Evolutionary conservation across 2,888 invertebrate species (phyloP).

Genomic region (Scelioninae gen. 1): DNA sequence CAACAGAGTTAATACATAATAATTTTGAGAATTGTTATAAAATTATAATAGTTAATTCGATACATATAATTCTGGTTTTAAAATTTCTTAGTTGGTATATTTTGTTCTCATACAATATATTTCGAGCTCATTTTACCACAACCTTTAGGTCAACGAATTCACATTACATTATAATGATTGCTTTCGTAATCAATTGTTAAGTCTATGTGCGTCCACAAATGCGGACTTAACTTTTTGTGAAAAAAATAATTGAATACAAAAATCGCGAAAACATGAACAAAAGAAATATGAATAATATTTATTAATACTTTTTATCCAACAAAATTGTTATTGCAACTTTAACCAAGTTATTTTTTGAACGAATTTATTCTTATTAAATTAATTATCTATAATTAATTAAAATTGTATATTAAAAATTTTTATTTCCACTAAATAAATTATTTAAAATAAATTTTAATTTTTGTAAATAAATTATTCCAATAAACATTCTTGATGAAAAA

Average conservation of each 20-base stretch:
- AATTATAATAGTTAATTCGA: neutral
- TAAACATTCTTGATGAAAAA: no score
- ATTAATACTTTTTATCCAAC: no score
- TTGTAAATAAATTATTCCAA: no score
- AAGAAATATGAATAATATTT: no score
- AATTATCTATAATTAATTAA: no score
- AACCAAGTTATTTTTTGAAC: no score
- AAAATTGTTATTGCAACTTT: no score
- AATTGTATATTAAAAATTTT: no score
- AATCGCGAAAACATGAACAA: neutral
- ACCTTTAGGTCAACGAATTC: slow-evolving; percentile 54
- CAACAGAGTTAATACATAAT: neutral
- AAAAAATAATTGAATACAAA: neutral
- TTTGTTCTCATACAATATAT: slow-evolving; percentile 23
- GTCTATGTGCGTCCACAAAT: slow-evolving; percentile 1
- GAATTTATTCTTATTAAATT: no score
- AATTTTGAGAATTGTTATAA: neutral
- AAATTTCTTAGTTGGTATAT: slow-evolving; percentile 3
- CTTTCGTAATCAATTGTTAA: slow-evolving; percentile 37
- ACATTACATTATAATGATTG: slow-evolving; percentile 29
- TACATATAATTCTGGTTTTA: neutral
- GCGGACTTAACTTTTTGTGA: neutral
- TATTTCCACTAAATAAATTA: no score
- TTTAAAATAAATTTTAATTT: no score
- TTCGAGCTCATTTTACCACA: slow-evolving; percentile 23